Base-by-base conservation (phyloP, 2,888 invertebrate genomes). In the Empis livida region DNA sequence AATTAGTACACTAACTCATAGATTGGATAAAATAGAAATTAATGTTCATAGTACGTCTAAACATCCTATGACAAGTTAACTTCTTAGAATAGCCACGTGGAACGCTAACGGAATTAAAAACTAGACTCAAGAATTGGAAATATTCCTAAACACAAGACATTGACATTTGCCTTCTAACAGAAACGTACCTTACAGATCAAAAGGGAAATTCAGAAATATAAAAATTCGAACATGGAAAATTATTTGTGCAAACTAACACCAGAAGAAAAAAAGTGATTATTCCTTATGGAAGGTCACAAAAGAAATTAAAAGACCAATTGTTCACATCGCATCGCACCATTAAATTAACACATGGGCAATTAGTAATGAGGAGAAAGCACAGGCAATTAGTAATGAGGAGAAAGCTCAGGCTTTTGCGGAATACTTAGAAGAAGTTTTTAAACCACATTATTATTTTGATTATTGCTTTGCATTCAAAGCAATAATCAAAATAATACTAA, bases 371-470 rank as follows among this genome's bases (percentile, higher is more conserved):
- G n/a, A n/a, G n/a, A n/a, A n/a, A n/a, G n/a, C 27, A 14, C 38
- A 38, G 38, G 14, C 32, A 35, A 35, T n/a, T n/a, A 35, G 32
- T 35, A 38, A 38, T 27, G 37, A 38, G n/a, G 38, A 44, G 16
- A 23, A 44, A 44, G 38, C 44, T 14, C 23, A 35, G 32, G 32
- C 4, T 10, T 6, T 35, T 13, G 32, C 32, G 16, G 37, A 44
- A 44, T 37, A 44, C 38, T 35, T 44, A 20, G 44, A 44, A 44
- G 20, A 35, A 5, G 44, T 44, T 20, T 44, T 44, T 23, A 14
- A 27, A 44, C 17, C 44, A 16, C 42, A 20, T 20, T 3, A 20
- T 20, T n/a, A n/a, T n/a, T n/a, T n/a, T n/a, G n/a, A n/a, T n/a
- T n/a, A n/a, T n/a, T n/a, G n/a, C n/a, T n/a, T n/a, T n/a, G n/a